A percentile compares a stretch with the other conserved stretches of the same genome.
These are phyloP conservation scores for Nothobranchius kuhntae DNA, from an alignment of 2,113 vertebrate genomes.

Conservation along the genomic window DNA sequence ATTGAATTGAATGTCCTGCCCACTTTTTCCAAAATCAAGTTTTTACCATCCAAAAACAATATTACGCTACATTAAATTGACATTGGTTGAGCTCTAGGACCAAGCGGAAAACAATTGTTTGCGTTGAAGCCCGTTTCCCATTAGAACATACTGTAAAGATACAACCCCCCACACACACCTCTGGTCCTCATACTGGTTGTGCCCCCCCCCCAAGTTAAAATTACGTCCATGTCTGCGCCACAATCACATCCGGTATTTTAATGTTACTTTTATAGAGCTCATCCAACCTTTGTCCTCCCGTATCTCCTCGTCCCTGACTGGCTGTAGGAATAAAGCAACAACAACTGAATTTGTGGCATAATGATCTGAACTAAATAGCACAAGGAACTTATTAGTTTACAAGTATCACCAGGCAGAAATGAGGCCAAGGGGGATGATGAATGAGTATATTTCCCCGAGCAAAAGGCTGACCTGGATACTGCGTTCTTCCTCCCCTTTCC, in stretches of 20 bases:
- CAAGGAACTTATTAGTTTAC: constrained; percentile 86
- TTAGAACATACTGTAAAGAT: too few relatives aligned
- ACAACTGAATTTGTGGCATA: constrained; percentile 79
- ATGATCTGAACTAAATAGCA: constrained; percentile 83
- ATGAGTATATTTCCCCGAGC: constrained; percentile 89
- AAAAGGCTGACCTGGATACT: constrained; percentile 92
- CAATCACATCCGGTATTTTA: background rate
- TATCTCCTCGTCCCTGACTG: background rate
- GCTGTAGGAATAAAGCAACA: constrained; percentile 22
- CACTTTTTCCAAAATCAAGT: too few relatives aligned
- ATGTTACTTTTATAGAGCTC: background rate
- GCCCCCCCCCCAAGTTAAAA: too few relatives aligned
- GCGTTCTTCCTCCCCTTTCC: constrained; percentile 72
- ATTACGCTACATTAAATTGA: too few relatives aligned
- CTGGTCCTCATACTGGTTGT: too few relatives aligned
- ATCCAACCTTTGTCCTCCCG: background rate
- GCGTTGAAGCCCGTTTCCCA: too few relatives aligned
- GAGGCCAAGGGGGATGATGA: constrained; percentile 93
- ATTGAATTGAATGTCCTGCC: too few relatives aligned
- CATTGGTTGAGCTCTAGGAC: too few relatives aligned
- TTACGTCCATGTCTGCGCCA: too few relatives aligned
- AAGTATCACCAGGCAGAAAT: constrained; percentile 91
- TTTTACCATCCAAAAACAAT: too few relatives aligned
- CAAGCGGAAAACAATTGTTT: too few relatives aligned
- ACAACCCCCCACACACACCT: too few relatives aligned